A percentile compares a stretch with the other conserved stretches of the same genome.
Evolutionary conservation across 2,888 invertebrate species (phyloP).

Genomic region (Chesias legatella): DNA sequence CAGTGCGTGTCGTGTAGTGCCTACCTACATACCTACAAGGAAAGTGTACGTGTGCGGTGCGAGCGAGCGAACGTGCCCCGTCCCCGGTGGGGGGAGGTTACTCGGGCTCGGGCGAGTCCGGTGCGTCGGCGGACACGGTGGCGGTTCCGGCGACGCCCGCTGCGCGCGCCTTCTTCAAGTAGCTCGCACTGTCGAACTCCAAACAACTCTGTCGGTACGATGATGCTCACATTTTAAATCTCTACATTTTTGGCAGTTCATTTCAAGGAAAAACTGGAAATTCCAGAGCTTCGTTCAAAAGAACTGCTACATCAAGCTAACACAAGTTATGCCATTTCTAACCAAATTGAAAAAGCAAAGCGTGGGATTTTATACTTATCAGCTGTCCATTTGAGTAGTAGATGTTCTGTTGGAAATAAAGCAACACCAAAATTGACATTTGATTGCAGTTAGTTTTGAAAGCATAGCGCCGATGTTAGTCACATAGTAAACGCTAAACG

Average conservation of each 20-base stretch:
- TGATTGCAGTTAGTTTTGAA: slow-evolving; percentile 9
- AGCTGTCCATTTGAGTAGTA: no score
- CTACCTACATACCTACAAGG: slow-evolving; percentile 5
- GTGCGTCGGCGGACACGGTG: slow-evolving; percentile 64
- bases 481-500: slow-evolving; percentile 1
- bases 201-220: slow-evolving; percentile 73
- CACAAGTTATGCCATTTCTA: no score
- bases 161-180: slow-evolving; percentile 68
- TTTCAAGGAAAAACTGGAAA: no score
- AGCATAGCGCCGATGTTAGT: slow-evolving; percentile 15
- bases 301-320: no score
- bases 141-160: slow-evolving; percentile 55
- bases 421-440: neutral
- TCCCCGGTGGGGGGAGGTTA: slow-evolving; percentile 40
- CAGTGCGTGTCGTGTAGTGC: slow-evolving; percentile 9
- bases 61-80: slow-evolving; percentile 23
- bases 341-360: no score
- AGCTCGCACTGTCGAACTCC: slow-evolving; percentile 77
- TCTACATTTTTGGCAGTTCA: no score
- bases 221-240: slow-evolving; percentile 33
- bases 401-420: no score
- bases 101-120: slow-evolving; percentile 76
- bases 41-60: slow-evolving; percentile 28
- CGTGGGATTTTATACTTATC: no score
- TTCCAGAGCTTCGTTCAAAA: no score